Percentiles rank a stretch among this genome's conserved stretches.
These are phyloP conservation scores for Phaethornis superciliosus DNA, from an alignment of 2,113 vertebrate species.

Conservation along the genomic window DNA sequence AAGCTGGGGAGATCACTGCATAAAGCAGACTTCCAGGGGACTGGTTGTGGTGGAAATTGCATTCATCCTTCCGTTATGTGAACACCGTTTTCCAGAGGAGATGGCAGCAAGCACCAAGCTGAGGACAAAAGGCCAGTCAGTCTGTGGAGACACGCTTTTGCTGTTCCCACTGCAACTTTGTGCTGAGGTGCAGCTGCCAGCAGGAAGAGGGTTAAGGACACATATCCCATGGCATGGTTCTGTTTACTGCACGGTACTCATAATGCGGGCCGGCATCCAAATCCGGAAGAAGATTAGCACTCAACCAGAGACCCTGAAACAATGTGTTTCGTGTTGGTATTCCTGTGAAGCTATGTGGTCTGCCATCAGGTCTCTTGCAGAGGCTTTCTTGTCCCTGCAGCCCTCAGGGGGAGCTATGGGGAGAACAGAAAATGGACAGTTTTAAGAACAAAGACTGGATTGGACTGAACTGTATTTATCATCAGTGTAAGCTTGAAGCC, in stretches of 20 bases:
- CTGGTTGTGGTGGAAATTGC: background rate
- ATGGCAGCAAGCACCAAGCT: background rate
- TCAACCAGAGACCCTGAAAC: conserved; percentile 37
- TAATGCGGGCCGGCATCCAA: conserved; percentile 32
- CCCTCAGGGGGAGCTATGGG: background rate
- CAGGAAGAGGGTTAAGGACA: conserved; percentile 32
- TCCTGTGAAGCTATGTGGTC: background rate
- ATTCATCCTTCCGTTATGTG: background rate
- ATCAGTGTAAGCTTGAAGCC: background rate
- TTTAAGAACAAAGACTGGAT: background rate
- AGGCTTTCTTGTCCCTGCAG: background rate
- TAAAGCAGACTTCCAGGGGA: background rate
- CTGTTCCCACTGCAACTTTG: background rate
- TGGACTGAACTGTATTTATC: background rate
- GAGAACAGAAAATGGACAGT: background rate
- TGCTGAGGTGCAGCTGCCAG: background rate
- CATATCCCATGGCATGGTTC: background rate
- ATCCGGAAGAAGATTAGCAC: conserved; percentile 46
- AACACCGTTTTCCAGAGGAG: background rate
- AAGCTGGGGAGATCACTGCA: background rate
- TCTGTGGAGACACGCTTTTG: background rate
- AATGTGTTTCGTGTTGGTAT: background rate
- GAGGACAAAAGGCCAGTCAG: background rate
- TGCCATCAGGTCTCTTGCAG: background rate
- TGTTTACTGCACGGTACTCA: conserved; percentile 36